Evolutionary conservation across 2,113 vertebrate genomes (phyloP).

Genomic region (Eurystomus gularis): DNA sequence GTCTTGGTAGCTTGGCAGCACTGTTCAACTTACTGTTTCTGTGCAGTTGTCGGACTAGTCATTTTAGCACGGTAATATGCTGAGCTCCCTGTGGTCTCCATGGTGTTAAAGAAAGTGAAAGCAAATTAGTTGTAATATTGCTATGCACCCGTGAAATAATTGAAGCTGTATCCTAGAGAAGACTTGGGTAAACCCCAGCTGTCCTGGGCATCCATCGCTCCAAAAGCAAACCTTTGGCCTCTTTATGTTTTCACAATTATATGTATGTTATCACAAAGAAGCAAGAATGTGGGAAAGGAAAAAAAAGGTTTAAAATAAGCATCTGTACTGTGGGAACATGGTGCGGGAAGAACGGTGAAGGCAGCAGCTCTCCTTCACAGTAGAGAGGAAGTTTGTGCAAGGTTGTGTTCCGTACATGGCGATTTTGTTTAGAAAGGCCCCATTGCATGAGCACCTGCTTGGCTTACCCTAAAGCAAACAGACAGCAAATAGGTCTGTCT

Average conservation of each 20-base stretch:
- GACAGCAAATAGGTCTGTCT: neutral
- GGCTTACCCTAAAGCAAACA: neutral
- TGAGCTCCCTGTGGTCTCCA: neutral
- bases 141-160: neutral
- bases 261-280: slow-evolving; percentile 46
- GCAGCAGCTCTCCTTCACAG: neutral
- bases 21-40: neutral
- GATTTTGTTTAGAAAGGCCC: neutral
- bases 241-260: slow-evolving; percentile 68
- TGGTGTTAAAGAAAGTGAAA: neutral
- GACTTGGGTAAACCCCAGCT: neutral
- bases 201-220: neutral
- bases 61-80: neutral
- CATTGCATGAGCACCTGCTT: neutral
- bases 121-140: neutral
- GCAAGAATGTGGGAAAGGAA: slow-evolving; percentile 50
- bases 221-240: slow-evolving; percentile 18
- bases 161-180: neutral
- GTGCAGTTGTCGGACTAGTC: neutral
- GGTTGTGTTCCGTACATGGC: neutral
- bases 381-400: neutral
- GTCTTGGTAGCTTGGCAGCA: neutral
- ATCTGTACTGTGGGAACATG: slow-evolving; percentile 45
- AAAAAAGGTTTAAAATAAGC: slow-evolving; percentile 49
- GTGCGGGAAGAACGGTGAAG: neutral